Percentiles rank a stretch among this genome's conserved stretches.
These are phyloP conservation scores for Sylvia borin DNA, from an alignment of 2,797 vertebrate genomes.

Conservation along the genomic window DNA sequence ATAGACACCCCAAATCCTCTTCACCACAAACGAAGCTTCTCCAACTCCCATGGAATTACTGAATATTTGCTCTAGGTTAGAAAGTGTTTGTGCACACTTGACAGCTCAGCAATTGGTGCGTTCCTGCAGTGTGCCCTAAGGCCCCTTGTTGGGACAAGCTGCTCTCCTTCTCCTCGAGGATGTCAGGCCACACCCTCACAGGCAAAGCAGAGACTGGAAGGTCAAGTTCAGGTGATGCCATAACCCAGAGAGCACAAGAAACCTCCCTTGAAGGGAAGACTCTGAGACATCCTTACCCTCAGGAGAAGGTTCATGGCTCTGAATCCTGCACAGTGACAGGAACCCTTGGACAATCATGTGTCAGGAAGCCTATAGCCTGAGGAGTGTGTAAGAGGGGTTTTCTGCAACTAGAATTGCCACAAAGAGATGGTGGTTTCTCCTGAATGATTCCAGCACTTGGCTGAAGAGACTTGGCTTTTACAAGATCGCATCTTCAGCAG, in stretches of 20 bases:
- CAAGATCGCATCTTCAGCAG: not conserved
- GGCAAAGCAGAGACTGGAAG: not conserved
- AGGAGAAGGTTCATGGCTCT: not conserved
- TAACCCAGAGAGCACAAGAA: not conserved
- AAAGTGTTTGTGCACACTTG: not conserved
- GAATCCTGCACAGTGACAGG: not conserved
- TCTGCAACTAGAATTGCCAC: not conserved
- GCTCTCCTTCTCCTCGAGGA: not conserved
- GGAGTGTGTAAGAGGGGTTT: not conserved
- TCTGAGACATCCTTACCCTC: not conserved
- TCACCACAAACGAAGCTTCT: not conserved
- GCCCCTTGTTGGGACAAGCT: not conserved
- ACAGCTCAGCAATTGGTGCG: not conserved
- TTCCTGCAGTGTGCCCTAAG: not conserved
- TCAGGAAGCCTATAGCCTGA: not conserved
- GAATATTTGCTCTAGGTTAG: not conserved
- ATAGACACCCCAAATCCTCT: not conserved
- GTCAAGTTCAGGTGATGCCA: not conserved
- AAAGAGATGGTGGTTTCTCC: not conserved
- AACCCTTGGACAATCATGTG: not conserved
- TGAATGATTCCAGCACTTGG: not conserved
- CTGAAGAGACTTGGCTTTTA: not conserved
- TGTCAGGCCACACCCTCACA: not conserved
- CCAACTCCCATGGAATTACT: not conserved
- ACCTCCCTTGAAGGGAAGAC: not conserved